These are phyloP conservation scores for Drosophila sturtevanti DNA, from an alignment of 1,140 invertebrate species.

Conservation along the genomic window DNA sequence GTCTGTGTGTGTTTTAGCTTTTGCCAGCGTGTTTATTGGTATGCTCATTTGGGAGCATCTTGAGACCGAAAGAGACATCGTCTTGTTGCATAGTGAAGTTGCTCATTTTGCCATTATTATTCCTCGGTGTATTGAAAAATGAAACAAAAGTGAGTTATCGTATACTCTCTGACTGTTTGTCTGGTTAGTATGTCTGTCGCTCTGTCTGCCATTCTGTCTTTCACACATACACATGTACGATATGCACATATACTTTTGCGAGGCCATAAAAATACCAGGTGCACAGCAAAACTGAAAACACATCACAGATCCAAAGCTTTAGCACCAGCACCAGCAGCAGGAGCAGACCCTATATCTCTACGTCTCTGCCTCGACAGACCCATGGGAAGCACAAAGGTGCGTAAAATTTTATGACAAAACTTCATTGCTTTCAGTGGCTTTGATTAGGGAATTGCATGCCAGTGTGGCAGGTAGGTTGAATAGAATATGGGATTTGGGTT, in stretches of 20 bases:
- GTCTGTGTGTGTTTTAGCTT: slow-evolving; percentile 48
- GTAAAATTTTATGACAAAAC: slow-evolving; percentile 69
- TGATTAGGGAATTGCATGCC: slow-evolving; percentile 60
- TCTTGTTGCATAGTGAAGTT: slow-evolving; percentile 81
- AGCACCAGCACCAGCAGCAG: no score
- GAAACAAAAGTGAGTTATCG: slow-evolving; percentile 82
- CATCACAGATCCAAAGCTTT: not conserved
- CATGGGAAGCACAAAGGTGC: slow-evolving; percentile 36
- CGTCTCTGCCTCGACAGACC: slow-evolving; percentile 13
- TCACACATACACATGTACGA: not conserved
- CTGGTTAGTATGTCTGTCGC: slow-evolving; percentile 7
- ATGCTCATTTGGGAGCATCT: slow-evolving; percentile 79
- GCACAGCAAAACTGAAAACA: slow-evolving; percentile 26
- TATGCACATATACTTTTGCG: slow-evolving; percentile 15
- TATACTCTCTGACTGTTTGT: slow-evolving; percentile 27
- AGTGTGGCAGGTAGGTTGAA: not conserved
- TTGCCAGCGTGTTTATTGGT: slow-evolving; percentile 74
- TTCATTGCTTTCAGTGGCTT: slow-evolving; percentile 55
- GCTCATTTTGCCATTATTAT: slow-evolving; percentile 83
- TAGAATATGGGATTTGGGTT: slow-evolving; percentile 6
- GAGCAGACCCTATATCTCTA: not conserved
- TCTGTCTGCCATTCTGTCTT: slow-evolving; percentile 28
- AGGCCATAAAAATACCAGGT: slow-evolving; percentile 66
- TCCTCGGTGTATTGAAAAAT: slow-evolving; percentile 80
- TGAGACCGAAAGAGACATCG: slow-evolving; percentile 67